Evolutionary conservation across 2,113 vertebrate genomes (phyloP), one percentile per base, ranked within the genome.

Genomic region (Gobio gobio): DNA sequence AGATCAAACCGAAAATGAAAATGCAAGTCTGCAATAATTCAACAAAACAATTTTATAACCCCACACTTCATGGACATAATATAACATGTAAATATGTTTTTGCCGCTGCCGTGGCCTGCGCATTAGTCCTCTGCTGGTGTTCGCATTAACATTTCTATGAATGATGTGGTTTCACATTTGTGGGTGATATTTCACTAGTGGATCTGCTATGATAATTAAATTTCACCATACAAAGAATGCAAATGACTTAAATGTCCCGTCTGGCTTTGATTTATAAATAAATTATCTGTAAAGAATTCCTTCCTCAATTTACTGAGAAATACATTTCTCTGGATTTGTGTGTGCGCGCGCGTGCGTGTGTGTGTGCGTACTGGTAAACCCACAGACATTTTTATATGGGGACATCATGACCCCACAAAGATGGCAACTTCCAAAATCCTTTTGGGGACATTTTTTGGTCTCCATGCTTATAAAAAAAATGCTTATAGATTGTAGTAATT

Each of bases 111-210:
- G 3, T 33, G 1, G 70, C 40, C 70, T 73, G 12, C 10, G 12
- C 70, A 73, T 73, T 73, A 73, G 43, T 73, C 70, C 43, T 73
- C 70, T 24, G 70, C 70, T 73, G 70, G 70, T 73, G 70, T 24
- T 73, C 40, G 43, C 70, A 73, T 73, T 73, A 73, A 73, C 22
- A 47, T 73, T 73, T 73, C 40, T 47, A n/a, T 45, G 43, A 73
- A 73, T 73, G 5, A 45, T 47, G 40, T 12, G 5, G 43, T 47
- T 47, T 73, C 70, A 73, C 43, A 47, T 73, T 73, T 47, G 22
- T 73, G 70, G 70, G 70, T 45, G 70, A 73, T 73, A 73, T 73
- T 73, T 73, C 70, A 73, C 70, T 73, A 45, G 40, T 73, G 70
- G 70, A 47, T 40, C 22, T 24, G 40, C 40, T n/a, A 73, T 73